Percentiles rank a stretch among this genome's conserved stretches.
Conservation (phyloP, 2,113 vertebrate species). For the Microtus ochrogaster region DNA sequence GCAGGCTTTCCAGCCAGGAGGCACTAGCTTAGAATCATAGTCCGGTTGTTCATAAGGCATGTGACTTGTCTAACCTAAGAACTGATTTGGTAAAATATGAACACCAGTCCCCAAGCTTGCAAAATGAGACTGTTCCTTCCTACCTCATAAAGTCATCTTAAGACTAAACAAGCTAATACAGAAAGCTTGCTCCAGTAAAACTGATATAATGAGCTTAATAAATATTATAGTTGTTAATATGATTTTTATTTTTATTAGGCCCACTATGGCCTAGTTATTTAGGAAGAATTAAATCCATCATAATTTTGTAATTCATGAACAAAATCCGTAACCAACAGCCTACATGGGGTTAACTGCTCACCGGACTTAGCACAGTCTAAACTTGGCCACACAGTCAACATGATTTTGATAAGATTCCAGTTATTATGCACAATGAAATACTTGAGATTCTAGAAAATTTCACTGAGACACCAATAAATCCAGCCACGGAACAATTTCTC, state of each 20-base stretch:
- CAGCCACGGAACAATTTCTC: slow-evolving; percentile 11
- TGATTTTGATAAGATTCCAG: not conserved
- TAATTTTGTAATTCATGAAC: slow-evolving; percentile 29
- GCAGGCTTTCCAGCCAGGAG: not conserved
- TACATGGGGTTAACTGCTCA: not conserved
- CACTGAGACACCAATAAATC: slow-evolving; percentile 48
- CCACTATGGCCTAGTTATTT: not conserved
- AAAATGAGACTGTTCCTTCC: slow-evolving; percentile 4
- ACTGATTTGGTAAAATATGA: slow-evolving; percentile 26
- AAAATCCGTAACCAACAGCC: slow-evolving; percentile 36
- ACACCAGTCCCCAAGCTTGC: not conserved
- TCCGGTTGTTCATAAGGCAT: not conserved
- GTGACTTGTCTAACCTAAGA: slow-evolving; percentile 1
- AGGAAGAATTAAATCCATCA: slow-evolving; percentile 47
- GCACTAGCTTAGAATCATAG: not conserved
- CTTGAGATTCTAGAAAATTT: slow-evolving; percentile 56
- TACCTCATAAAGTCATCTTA: slow-evolving; percentile 3
- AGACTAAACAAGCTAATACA: not conserved
- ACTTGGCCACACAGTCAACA: not conserved
- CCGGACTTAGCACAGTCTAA: not conserved
- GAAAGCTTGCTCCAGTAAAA: not conserved
- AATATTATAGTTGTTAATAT: not conserved
- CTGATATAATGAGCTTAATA: slow-evolving; percentile 28
- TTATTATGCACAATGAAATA: slow-evolving; percentile 42
- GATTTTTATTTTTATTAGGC: slow-evolving; percentile 22